A percentile compares a stretch with the other conserved stretches of the same genome.
Evolutionary conservation across 2,888 invertebrate genomes (phyloP).

Genomic region (Mimumesa dahlbomi): DNA sequence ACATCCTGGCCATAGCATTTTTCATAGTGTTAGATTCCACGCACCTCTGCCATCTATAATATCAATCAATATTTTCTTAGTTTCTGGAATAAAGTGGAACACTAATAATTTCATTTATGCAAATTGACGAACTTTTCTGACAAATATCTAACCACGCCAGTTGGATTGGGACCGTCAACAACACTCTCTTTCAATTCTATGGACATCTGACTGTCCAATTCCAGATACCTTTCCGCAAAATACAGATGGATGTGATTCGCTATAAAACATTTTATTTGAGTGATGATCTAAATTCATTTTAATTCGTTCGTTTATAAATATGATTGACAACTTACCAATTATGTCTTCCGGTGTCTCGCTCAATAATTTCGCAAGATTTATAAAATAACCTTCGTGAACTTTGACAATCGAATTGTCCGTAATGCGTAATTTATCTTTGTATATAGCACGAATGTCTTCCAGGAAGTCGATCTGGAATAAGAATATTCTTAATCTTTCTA

Average conservation of each 20-base stretch:
- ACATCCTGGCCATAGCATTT: background rate
- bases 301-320: no score
- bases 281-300: no score
- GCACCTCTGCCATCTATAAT: conserved; percentile 1
- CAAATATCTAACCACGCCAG: background rate
- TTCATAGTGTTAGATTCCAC: background rate
- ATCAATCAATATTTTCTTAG: background rate
- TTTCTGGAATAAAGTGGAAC: background rate
- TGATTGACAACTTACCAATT: no score
- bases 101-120: background rate
- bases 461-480: background rate
- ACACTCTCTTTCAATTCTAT: background rate
- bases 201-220: background rate
- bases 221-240: background rate
- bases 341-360: no score
- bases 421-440: background rate
- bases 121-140: background rate
- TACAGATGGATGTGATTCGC: background rate
- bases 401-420: background rate
- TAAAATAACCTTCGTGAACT: background rate
- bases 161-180: background rate
- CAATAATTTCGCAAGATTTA: background rate
- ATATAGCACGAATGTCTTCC: background rate
- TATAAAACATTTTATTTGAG: background rate
- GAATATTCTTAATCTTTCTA: background rate